phyloP scores from a whole-genome alignment of 2,888 invertebrate genomes.

The Cerastis rubricosa region DNA sequence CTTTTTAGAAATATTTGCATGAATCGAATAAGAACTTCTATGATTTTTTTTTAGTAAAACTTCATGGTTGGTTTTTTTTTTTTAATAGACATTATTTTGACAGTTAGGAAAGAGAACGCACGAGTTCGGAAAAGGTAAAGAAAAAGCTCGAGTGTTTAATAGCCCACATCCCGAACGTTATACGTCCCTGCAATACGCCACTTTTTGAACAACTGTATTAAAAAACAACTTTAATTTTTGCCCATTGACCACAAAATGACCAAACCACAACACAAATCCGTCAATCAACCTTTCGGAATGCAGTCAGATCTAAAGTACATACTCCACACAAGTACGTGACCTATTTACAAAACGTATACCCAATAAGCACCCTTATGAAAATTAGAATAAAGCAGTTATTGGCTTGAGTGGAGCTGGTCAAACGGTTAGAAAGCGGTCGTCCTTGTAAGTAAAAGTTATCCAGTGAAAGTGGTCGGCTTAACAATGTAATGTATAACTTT shows the following conservation, averaged over 20 bases:
- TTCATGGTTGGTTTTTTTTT: too few relatives aligned
- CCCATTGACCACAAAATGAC: slow-evolving; percentile 42
- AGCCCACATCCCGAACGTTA: too few relatives aligned
- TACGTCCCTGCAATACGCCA: too few relatives aligned
- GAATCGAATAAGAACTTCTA: too few relatives aligned
- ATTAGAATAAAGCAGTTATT: slow-evolving; percentile 47
- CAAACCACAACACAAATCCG: slow-evolving; percentile 42
- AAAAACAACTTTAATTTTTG: slow-evolving; percentile 8
- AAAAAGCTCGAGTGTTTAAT: too few relatives aligned
- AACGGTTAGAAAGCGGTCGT: slow-evolving; percentile 81
- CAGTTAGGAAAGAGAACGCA: too few relatives aligned
- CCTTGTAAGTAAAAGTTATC: slow-evolving; percentile 83
- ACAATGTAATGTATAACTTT: slow-evolving; percentile 57
- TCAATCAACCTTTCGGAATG: slow-evolving; percentile 58
- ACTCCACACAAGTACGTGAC: slow-evolving; percentile 45
- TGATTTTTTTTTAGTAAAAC: too few relatives aligned
- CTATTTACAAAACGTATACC: slow-evolving; percentile 47
- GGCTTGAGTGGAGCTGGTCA: slow-evolving; percentile 37
- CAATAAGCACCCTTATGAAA: slow-evolving; percentile 38
- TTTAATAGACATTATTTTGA: too few relatives aligned
- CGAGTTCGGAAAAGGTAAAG: too few relatives aligned
- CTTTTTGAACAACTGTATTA: too few relatives aligned
- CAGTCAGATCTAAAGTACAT: slow-evolving; percentile 37
- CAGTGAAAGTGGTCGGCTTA: slow-evolving; percentile 79
- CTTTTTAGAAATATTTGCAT: too few relatives aligned